Base-by-base conservation (phyloP, 1,140 invertebrate species). In the Globodera ellingtonae region DNA sequence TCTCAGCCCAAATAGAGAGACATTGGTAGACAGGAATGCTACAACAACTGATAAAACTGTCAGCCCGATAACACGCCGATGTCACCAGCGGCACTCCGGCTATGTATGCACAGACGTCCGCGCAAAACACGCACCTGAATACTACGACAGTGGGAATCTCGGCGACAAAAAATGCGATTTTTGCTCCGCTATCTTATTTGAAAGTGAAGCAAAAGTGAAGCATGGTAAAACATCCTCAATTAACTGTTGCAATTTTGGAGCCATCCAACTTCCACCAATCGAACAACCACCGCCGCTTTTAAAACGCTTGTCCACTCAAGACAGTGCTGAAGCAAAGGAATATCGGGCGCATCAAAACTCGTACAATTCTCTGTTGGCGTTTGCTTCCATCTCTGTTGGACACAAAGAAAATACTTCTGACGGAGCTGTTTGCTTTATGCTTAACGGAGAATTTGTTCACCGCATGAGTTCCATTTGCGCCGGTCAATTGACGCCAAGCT, bases 101-200 rank as follows among this genome's bases (percentile, higher is more conserved):
- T n/a, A n/a, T n/a, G n/a, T n/a, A n/a, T n/a, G n/a, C n/a, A n/a
- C n/a, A n/a, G n/a, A n/a, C n/a, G n/a, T n/a, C n/a, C n/a, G n/a
- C n/a, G n/a, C n/a, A n/a, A n/a, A n/a, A n/a, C n/a, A n/a, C n/a
- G 35, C 35, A 35, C 35, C 35, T 35, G 35, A 35, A 6, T 72
- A 72, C n/a, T 72, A 72, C n/a, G 70, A 72, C 18, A n/a, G 13
- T 72, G 70, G 70, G 18, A 72, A 72, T 72, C 15, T 72, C n/a
- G 70, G 70, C 15, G 70, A 72, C 18, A 15, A 72, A 50, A 50
- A 15, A 15, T 72, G 70, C 18, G 46, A 3, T n/a, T 72, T 47
- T 72, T 72, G 70, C 70, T 18, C 13, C 6, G 70, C 70, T 6
- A 15, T 21, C 6, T 24, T 72, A 6, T 72, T 72, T 6, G n/a